These are phyloP conservation scores for Strix uralensis DNA, from an alignment of 2,113 vertebrate species.

Conservation along the genomic window DNA sequence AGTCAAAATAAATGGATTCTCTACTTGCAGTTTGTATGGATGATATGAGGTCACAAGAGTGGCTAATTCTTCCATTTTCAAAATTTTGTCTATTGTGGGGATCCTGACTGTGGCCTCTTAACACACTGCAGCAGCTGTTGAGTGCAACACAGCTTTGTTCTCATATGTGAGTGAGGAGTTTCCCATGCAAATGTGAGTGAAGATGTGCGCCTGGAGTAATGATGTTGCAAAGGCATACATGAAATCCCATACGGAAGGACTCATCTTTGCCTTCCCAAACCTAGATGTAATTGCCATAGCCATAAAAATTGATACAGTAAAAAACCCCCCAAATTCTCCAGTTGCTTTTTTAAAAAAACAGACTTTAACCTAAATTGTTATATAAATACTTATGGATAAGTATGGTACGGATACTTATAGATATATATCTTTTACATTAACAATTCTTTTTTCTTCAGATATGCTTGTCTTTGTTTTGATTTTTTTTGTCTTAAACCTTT, in stretches of 20 bases:
- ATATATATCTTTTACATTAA: background rate
- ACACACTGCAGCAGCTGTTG: background rate
- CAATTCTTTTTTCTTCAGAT: background rate
- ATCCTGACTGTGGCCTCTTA: background rate
- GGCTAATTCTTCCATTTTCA: background rate
- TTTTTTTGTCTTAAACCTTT: background rate
- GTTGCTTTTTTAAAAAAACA: background rate
- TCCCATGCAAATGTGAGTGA: background rate
- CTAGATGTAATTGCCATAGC: background rate
- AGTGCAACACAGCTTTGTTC: background rate
- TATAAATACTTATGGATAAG: background rate
- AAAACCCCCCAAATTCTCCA: background rate
- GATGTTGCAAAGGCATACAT: background rate
- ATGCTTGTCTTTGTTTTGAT: background rate
- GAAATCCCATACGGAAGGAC: background rate
- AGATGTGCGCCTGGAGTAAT: background rate
- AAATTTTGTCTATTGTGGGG: background rate
- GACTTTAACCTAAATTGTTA: background rate
- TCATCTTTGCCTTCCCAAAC: background rate
- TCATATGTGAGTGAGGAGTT: background rate
- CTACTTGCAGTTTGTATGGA: background rate
- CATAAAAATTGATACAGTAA: background rate
- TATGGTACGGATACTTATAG: background rate
- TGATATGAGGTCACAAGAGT: background rate
- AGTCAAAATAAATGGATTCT: background rate